phyloP scores from a whole-genome alignment of 2,113 vertebrate genomes.

The Scortum barcoo region DNA sequence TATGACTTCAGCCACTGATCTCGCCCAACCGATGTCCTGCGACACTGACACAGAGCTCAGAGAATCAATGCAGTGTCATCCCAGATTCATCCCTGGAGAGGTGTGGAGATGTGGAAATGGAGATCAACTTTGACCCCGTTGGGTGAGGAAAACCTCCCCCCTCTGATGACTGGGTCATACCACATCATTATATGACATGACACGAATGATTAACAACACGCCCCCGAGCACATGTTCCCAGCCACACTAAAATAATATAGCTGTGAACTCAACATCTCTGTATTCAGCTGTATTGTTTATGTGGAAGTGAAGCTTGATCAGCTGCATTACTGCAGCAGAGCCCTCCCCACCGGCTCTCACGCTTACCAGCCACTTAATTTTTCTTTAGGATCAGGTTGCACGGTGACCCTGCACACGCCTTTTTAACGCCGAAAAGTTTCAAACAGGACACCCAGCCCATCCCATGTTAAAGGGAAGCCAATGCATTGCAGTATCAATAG shows the following conservation, averaged over 20 bases:
- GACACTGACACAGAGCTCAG: slow-evolving; percentile 22
- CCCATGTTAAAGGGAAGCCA: slow-evolving; percentile 35
- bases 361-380: not conserved
- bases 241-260: not conserved
- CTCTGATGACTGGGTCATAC: slow-evolving; percentile 36
- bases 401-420: not conserved
- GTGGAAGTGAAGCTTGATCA: not conserved
- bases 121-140: slow-evolving; percentile 62
- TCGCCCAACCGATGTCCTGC: slow-evolving; percentile 26
- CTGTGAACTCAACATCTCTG: not conserved
- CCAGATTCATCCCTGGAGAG: slow-evolving; percentile 43
- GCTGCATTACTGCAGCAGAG: not conserved
- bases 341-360: not conserved
- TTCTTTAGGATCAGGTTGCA: not conserved
- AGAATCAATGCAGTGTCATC: slow-evolving; percentile 69
- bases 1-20: slow-evolving; percentile 60
- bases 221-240: slow-evolving; percentile 12
- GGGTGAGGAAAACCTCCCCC: slow-evolving; percentile 50
- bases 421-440: not conserved
- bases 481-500: slow-evolving; percentile 74
- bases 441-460: slow-evolving; percentile 9
- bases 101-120: slow-evolving; percentile 43
- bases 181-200: slow-evolving; percentile 48
- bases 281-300: not conserved
- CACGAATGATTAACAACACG: slow-evolving; percentile 26